Conservation (phyloP, 2,888 invertebrate genomes). For the Drosophila monieri region DNA sequence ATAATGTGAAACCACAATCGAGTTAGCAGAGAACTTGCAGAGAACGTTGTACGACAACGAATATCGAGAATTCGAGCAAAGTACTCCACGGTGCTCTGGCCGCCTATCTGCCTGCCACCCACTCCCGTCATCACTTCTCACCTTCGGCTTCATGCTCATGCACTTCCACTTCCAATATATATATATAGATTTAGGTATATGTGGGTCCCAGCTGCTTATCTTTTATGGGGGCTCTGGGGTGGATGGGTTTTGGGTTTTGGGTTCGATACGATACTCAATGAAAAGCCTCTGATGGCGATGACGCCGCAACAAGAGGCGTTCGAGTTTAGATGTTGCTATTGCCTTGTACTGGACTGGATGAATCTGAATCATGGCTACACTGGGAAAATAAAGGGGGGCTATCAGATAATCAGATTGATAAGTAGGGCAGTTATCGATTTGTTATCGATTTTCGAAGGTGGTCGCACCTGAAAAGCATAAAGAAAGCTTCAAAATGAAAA, state of each 20-base stretch:
- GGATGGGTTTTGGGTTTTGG: slow-evolving; percentile 15
- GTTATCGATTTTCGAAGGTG: no score
- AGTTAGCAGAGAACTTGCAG: slow-evolving; percentile 57
- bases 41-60: slow-evolving; percentile 45
- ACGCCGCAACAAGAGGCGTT: slow-evolving; percentile 32
- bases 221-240: slow-evolving; percentile 48
- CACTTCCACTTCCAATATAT: slow-evolving; percentile 19
- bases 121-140: slow-evolving; percentile 9
- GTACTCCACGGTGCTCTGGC: slow-evolving; percentile 42
- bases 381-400: slow-evolving; percentile 10
- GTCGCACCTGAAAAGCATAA: no score
- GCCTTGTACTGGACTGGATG: slow-evolving; percentile 10
- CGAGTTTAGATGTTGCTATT: slow-evolving; percentile 1
- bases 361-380: slow-evolving; percentile 60
- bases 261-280: slow-evolving; percentile 62
- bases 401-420: no score
- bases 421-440: no score
- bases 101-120: slow-evolving; percentile 45
- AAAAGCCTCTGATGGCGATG: slow-evolving; percentile 54
- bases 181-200: slow-evolving; percentile 7
- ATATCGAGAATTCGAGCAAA: slow-evolving; percentile 52
- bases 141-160: background rate
- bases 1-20: slow-evolving; percentile 65
- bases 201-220: slow-evolving; percentile 62
- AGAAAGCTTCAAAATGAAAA: no score